A percentile compares a stretch with the other conserved stretches of the same genome.
Conservation (phyloP, 2,797 vertebrate genomes). For the Oreortyx pictus region DNA sequence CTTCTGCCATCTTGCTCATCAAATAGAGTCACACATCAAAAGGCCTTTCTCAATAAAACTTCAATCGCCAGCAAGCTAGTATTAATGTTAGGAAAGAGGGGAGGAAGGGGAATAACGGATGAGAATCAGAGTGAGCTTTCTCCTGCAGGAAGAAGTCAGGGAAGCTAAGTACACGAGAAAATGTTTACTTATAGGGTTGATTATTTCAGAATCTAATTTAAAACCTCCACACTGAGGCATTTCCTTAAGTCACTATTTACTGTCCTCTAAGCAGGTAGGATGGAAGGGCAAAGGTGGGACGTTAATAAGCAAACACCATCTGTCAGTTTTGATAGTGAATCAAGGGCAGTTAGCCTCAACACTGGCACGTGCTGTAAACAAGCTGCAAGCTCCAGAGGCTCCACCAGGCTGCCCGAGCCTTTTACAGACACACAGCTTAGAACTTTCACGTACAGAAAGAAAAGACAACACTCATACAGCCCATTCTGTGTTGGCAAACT, state of each 20-base stretch:
- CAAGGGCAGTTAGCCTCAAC: not conserved
- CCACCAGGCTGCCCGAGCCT: not conserved
- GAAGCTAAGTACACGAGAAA: not conserved
- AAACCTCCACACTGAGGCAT: not conserved
- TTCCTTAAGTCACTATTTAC: slow-evolving; percentile 11
- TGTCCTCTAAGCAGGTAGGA: not conserved
- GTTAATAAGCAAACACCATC: not conserved
- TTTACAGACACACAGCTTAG: not conserved
- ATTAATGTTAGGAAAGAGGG: not conserved
- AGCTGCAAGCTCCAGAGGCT: not conserved
- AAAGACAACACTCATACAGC: not conserved
- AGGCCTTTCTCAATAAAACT: not conserved
- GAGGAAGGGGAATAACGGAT: not conserved
- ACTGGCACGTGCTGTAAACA: not conserved
- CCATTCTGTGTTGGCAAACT: no score
- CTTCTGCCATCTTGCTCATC: not conserved
- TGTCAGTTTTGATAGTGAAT: not conserved
- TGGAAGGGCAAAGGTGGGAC: not conserved
- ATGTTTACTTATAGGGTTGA: not conserved
- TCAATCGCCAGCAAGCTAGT: not conserved
- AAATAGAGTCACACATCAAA: not conserved
- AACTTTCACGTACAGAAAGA: not conserved
- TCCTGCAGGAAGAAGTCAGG: not conserved
- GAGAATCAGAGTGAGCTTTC: not conserved
- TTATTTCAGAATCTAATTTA: slow-evolving; percentile 17